Evolutionary conservation across 2,797 vertebrate genomes (phyloP), one percentile per base, ranked within the genome.

Genomic region (Lagocephalus sceleratus): DNA sequence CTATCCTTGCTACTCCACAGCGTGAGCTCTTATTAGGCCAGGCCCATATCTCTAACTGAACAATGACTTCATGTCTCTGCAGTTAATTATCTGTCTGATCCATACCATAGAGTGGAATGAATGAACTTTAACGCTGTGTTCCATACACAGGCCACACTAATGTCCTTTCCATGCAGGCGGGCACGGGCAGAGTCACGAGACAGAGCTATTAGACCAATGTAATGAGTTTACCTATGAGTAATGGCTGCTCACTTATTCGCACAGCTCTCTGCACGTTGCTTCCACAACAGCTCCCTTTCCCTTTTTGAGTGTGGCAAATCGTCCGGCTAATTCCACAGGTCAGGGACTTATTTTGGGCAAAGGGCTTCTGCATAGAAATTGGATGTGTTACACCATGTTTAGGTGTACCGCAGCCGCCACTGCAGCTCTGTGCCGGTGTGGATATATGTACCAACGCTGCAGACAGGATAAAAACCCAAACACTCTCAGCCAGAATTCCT

Each of bases 71-170:
- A 85, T 76, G 81, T 85, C 82, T 65, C 74, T 76, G 73, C 72
- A 87, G 84, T 88, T 89, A 89, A 90, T 91, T 89, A 91, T 89
- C 81, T 87, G 82, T 73, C 83, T 83, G 84, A 88, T 88, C 85
- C 75, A 89, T 87, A 88, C 83, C 82, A 84, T 81, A 47, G 73
- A 72, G 71, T 68, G 63, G 76, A 82, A 85, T 71, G 76, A 85
- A 86, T 82, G 76, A 74, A 83, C 84, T 82, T 43, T 60, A 63
- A 2, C 21, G 32, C 74, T 54, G 52, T 52, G 77, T 70, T 78
- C 81, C 82, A 77, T 79, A 78, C 68, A 57, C 63, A 70, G 77
- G 71, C 70, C 49, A 29, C 58, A 29, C 79, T 87, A 82, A 87
- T 86, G 84, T 62, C 46, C 76, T 79, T 71, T 76, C 78, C 61